Percentiles rank a stretch among this genome's conserved stretches.
These are phyloP conservation scores for Chamaea fasciata DNA, from an alignment of 2,113 vertebrate genomes.

Conservation along the genomic window DNA sequence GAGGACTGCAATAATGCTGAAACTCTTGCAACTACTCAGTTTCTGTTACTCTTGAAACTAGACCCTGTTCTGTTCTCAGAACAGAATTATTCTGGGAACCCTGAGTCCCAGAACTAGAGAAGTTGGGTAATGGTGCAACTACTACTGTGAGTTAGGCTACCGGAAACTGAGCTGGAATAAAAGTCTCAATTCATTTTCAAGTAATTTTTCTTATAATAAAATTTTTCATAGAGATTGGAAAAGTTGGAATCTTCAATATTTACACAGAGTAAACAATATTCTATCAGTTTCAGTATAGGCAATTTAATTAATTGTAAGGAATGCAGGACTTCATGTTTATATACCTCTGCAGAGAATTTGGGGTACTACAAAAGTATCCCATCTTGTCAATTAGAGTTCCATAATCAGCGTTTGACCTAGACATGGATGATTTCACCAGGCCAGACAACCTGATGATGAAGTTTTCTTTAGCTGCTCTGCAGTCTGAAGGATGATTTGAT, in stretches of 20 bases:
- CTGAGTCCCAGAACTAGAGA: background rate
- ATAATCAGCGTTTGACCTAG: background rate
- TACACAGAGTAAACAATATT: background rate
- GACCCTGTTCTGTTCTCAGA: background rate
- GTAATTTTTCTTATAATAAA: background rate
- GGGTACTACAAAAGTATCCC: background rate
- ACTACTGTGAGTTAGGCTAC: background rate
- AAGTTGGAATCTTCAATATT: background rate
- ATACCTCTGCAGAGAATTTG: background rate
- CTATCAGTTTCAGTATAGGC: background rate
- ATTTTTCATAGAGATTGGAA: background rate
- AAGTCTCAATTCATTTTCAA: background rate
- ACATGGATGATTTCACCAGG: background rate
- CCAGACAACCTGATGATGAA: background rate
- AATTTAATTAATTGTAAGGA: background rate
- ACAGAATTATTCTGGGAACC: background rate
- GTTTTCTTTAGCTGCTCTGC: background rate
- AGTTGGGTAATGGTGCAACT: background rate
- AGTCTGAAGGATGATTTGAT: background rate
- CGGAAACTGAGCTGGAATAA: background rate
- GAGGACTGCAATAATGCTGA: background rate
- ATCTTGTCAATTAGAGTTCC: background rate
- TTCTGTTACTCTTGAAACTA: slow-evolving; percentile 13
- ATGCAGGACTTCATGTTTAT: background rate
- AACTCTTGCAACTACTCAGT: background rate